Base-by-base conservation (phyloP, 1,140 invertebrate species). In the Camponotus pennsylvanicus region DNA sequence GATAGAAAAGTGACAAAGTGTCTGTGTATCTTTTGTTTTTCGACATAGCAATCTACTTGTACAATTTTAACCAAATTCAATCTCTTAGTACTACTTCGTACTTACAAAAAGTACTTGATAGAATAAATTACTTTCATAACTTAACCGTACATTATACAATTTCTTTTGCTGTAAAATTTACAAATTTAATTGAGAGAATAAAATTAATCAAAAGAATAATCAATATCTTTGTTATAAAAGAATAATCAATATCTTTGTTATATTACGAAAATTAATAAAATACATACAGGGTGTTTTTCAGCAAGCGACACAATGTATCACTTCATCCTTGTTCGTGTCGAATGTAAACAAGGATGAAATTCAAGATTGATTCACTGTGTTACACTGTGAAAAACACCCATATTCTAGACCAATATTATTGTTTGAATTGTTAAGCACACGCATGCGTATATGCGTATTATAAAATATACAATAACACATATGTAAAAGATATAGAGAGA, bases 1-100 rank as follows among this genome's bases (percentile, higher is more conserved):
- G 21, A 61, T 40, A 34, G 13, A 82, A 21, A 8, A 69, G 34
- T 6, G 27, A 61, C 52, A 69, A 83, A 49, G 66, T 32, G 69
- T 27, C 55, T 70, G 52, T 15, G 1, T 15, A 9, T 8, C 37
- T 27, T 75, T 63, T 82, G 67, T 82, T 40, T 73, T 34, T 45
- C 40, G 79, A 34, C 71, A 42, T 45, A 59, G 37, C 7, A 8
- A 61, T 27, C 32, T 7, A 78, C 40, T 79, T 21, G 18, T 13
- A 37, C 15, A 13, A 69, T 13, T 15, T 79, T 69, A 18, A 52
- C 34, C 55, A 57, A 40, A 6, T 27, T 27, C 2, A 52, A 37
- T 67, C 0, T 3, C 18, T 21, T 27, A 37, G 42, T 66, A 37
- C 32, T 64, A 11, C n/a, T 42, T 32, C 13, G 27, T 15, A 3